Base-by-base conservation (phyloP, 2,113 vertebrate genomes). In the Triplophysa dalaica region DNA sequence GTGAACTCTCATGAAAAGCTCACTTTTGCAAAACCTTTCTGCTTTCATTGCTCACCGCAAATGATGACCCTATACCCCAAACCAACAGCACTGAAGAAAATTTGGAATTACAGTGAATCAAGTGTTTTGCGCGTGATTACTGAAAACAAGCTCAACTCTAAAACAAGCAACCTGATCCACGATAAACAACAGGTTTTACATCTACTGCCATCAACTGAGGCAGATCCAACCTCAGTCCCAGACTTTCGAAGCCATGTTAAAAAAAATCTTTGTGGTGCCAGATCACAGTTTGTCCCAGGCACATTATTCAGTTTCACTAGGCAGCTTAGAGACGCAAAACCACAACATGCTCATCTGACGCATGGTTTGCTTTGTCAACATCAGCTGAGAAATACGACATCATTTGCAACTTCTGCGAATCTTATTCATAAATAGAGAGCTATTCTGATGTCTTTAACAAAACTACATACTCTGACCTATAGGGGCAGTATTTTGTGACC, bases 241-340 rank as follows among this genome's bases (percentile, higher is more conserved):
- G 33, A 38, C 33, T 38, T 7, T 7, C 33, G 1, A 13, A 69
- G 17, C 52, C 66, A 41, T 77, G 70, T 81, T 72, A 41, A 24
- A 77, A 77, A 70, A 73, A 75, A 56, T 48, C 52, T 62, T 70
- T 61, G 12, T 50, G 50, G 62, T 85, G 84, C 78, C 81, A 85
- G 63, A 81, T 84, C 76, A 81, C 80, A 73, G 78, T 8, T 54
- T 69, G 83, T 85, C 75, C 82, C 85, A 67, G 41, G 78, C 67
- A 84, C 79, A 78, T 86, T 84, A 86, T 81, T 85, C 78, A 56
- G 81, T 86, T 87, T 89, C 87, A 85, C 63, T 24, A 21, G 76
- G 50, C 8, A 80, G 73, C 33, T 68, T 69, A 73, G 45, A 70
- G 56, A 41, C 68, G 48, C 80, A 79, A 81, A 85, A 79, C 70